A percentile compares a stretch with the other conserved stretches of the same genome.
phyloP scores from a whole-genome alignment of 92 coral and sea anemone species.

The Epizoanthus stellaris region DNA sequence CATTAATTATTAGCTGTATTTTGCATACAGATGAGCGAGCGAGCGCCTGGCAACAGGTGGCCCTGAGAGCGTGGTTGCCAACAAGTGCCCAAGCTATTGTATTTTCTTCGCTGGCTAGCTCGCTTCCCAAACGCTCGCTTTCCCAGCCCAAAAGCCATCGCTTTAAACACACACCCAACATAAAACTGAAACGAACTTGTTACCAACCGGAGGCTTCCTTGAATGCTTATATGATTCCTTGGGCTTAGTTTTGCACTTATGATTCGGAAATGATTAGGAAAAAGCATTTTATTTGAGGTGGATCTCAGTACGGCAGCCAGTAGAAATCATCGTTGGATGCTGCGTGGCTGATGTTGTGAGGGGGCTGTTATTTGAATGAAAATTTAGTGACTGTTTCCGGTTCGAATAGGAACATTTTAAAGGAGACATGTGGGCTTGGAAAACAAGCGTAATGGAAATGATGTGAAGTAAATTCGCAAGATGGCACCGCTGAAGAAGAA shows the following conservation, averaged over 20 bases:
- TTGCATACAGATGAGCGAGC: conserved; percentile 88
- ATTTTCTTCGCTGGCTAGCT: conserved; percentile 45
- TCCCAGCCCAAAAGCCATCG: conserved; percentile 24
- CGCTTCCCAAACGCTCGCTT: conserved; percentile 63
- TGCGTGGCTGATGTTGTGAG: conserved; percentile 66
- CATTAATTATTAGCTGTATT: conserved; percentile 85
- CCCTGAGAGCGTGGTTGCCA: conserved; percentile 65
- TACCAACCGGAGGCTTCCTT: conserved; percentile 40
- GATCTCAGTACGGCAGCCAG: conserved; percentile 63
- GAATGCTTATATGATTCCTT: conserved; percentile 41
- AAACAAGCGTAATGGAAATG: conserved; percentile 54
- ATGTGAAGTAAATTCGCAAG: not conserved
- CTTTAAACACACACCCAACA: conserved; percentile 2
- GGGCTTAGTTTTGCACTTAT: conserved; percentile 52
- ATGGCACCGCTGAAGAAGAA: conserved; percentile 23
- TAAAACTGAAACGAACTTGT: conserved; percentile 41
- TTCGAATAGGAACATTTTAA: conserved; percentile 63
- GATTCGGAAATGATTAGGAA: conserved; percentile 77
- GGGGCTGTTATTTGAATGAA: conserved; percentile 80
- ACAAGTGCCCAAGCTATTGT: conserved; percentile 50
- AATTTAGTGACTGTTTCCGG: conserved; percentile 83
- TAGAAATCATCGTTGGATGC: conserved; percentile 56
- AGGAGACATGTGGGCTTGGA: conserved; percentile 71
- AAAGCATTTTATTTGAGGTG: conserved; percentile 62
- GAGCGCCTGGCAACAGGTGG: conserved; percentile 97